phyloP scores from a whole-genome alignment of 2,797 vertebrate genomes.

The Onychomys arenicola region DNA sequence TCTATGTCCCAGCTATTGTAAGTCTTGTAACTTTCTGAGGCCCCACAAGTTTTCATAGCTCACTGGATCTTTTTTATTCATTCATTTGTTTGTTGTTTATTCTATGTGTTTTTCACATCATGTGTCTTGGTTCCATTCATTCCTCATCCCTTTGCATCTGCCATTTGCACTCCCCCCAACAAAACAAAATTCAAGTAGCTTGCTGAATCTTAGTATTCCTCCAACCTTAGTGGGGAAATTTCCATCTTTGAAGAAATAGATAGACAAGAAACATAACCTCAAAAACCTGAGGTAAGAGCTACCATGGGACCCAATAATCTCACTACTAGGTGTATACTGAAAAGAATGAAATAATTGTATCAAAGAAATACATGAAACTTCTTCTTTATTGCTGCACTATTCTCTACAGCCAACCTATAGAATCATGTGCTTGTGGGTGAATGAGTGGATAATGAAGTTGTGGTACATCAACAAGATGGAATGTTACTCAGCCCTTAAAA shows the following conservation, averaged over 20 bases:
- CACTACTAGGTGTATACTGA: not conserved
- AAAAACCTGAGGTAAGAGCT: not conserved
- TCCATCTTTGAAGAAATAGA: not conserved
- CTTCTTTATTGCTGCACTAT: not conserved
- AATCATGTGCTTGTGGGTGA: not conserved
- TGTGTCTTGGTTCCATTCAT: not conserved
- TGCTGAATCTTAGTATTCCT: not conserved
- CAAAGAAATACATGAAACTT: not conserved
- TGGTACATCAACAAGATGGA: not conserved
- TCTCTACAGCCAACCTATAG: not conserved
- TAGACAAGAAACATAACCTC: not conserved
- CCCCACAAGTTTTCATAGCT: not conserved
- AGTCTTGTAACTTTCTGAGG: not conserved
- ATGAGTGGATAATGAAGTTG: not conserved
- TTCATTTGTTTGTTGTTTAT: not conserved
- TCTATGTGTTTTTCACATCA: not conserved
- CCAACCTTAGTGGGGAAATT: not conserved
- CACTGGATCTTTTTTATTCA: not conserved
- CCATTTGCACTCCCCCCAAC: not conserved
- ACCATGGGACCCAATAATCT: not conserved
- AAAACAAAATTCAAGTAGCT: not conserved
- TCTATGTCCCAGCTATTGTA: not conserved
- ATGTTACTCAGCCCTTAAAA: not conserved
- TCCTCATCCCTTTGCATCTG: not conserved
- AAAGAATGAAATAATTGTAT: not conserved